Evolutionary conservation across 2,888 invertebrate genomes (phyloP), one percentile per base, ranked within the genome.

Genomic region (Trimorus sp.): DNA sequence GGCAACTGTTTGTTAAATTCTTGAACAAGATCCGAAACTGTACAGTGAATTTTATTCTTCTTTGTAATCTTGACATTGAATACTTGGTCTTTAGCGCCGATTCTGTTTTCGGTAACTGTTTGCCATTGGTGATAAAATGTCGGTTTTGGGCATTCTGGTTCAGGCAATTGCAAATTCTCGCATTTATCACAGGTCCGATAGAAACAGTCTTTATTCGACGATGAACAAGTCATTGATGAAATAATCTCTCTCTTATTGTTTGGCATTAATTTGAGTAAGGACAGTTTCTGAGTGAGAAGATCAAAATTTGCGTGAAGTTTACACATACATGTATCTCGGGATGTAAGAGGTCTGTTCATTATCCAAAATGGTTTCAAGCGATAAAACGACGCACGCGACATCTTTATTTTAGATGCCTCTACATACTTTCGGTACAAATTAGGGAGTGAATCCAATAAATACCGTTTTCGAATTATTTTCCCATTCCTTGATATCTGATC

Each of bases 321-420:
- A 45, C 75, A 80, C 70, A 74, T 51, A 45, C 66, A 75, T 9
- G 77, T 83, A 60, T 83, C 83, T 0, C 83, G 59, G 6, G 66
- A 59, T n/a, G 79, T 69, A 15, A 83, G 9, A 37, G 60, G 63
- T 54, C 76, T 66, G 38, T 12, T 74, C 45, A 58, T n/a, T n/a
- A 79, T 77, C 79, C 77, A 83, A 40, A 83, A 83, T 6, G 77
- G 77, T 40, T 70, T 73, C 0, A 80, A 48, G 0, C 68, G 65
- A 58, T 80, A 83, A 49, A 83, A 80, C 11, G 73, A 74, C 58
- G 79, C 16, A 15, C 66, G 65, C 14, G 83, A 78, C 38, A 80
- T 56, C 66, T 77, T 74, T 15, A 80, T 42, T 14, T 1, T 8
- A 26, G 59, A 51, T 45, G 77, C 79, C 48, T 14, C 26, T 9